Evolutionary conservation across 2,797 vertebrate species (phyloP).

Genomic region (Esox lucius): DNA sequence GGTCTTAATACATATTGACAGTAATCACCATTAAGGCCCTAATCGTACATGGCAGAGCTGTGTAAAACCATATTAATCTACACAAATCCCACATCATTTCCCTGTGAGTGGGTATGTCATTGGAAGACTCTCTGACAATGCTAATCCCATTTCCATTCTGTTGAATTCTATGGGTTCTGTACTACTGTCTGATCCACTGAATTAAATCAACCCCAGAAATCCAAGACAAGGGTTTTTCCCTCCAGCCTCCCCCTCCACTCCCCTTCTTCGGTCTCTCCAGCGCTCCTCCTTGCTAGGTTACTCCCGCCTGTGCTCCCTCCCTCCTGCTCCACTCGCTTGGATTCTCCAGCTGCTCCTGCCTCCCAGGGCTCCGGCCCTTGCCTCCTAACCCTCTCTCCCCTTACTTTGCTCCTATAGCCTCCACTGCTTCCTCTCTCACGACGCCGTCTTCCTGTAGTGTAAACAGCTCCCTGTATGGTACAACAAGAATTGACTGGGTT

Average conservation of each 20-base stretch:
- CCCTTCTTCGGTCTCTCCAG: too few species aligned
- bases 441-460: not conserved
- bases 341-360: not conserved
- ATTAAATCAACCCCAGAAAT: not conserved
- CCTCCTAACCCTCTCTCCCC: too few species aligned
- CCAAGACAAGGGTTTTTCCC: not conserved
- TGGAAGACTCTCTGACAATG: not conserved
- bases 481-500: not conserved
- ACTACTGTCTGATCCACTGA: not conserved
- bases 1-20: not conserved
- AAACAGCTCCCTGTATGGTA: not conserved
- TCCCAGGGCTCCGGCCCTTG: not conserved
- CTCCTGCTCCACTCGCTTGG: not conserved
- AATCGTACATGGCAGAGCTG: not conserved
- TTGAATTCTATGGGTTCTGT: not conserved
- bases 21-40: not conserved
- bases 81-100: not conserved
- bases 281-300: not conserved
- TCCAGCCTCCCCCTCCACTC: not conserved
- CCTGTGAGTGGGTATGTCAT: not conserved
- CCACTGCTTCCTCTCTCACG: not conserved
- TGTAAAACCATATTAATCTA: not conserved
- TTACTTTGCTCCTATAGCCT: not conserved
- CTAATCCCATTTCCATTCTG: slow-evolving; percentile 2
- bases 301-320: not conserved